phyloP scores from a whole-genome alignment of 92 coral and sea anemone species.

The Ricordea florida region DNA sequence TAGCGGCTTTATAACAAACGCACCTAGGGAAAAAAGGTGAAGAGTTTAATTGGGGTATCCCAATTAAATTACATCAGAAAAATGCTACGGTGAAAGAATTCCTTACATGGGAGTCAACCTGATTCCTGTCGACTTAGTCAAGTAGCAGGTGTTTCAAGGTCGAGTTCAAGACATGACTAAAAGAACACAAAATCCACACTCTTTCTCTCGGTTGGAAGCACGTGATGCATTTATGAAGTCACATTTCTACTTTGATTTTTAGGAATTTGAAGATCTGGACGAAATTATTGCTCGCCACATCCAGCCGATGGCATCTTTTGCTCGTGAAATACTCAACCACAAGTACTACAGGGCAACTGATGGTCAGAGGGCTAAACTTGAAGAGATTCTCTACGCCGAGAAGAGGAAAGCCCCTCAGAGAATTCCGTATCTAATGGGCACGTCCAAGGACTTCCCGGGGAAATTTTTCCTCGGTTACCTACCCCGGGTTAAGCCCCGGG shows the following conservation, averaged over 20 bases:
- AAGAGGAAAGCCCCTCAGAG: slow-evolving; percentile 89
- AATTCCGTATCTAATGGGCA: slow-evolving; percentile 85
- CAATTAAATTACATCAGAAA: too few species aligned
- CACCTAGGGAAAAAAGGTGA: too few species aligned
- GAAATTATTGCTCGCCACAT: slow-evolving; percentile 97
- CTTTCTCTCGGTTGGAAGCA: too few species aligned
- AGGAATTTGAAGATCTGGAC: slow-evolving; percentile 99
- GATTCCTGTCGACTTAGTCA: too few species aligned
- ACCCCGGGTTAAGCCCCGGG: slow-evolving; percentile 89
- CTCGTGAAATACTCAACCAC: slow-evolving; percentile 85
- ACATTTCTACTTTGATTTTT: neutral
- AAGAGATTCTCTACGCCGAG: slow-evolving; percentile 73
- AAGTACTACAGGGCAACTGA: slow-evolving; percentile 87
- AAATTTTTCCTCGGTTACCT: slow-evolving; percentile 93
- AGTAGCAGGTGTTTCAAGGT: too few species aligned
- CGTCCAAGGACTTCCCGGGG: slow-evolving; percentile 90
- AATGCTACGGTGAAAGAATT: too few species aligned
- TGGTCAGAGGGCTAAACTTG: slow-evolving; percentile 80
- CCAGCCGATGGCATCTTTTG: slow-evolving; percentile 96
- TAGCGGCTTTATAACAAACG: too few species aligned
- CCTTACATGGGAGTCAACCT: too few species aligned
- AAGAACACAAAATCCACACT: too few species aligned
- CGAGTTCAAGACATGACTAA: neutral
- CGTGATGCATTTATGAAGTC: neutral
- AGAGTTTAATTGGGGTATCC: too few species aligned